Conservation (phyloP, 2,113 vertebrate species). For the Prietella phreatophila region DNA sequence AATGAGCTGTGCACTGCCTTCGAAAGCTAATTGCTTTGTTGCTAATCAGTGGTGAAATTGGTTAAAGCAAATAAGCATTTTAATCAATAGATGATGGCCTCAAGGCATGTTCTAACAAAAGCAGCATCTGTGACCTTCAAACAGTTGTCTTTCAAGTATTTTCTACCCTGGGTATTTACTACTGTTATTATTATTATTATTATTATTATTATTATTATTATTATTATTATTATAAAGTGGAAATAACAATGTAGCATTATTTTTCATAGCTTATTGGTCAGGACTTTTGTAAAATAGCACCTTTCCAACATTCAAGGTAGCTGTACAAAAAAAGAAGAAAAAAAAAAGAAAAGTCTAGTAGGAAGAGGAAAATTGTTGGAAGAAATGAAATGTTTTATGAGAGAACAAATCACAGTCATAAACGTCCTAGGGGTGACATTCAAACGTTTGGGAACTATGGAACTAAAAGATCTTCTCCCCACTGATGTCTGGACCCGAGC, state of each 20-base stretch:
- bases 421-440: neutral
- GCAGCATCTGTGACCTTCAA: neutral
- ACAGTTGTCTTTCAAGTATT: neutral
- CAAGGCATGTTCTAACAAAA: neutral
- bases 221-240: neutral
- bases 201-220: too few species aligned
- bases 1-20: neutral
- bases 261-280: neutral
- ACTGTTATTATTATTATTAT: too few species aligned
- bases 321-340: neutral
- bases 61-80: conserved; percentile 22
- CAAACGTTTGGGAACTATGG: neutral
- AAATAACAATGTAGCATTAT: neutral
- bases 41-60: conserved; percentile 34
- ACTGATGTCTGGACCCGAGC: neutral
- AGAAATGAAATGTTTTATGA: neutral
- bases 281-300: neutral
- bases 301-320: neutral
- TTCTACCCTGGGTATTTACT: neutral
- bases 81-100: neutral
- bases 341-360: neutral
- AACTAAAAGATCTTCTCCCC: neutral
- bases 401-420: neutral
- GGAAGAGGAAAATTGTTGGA: neutral
- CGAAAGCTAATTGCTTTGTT: conserved; percentile 18